Conservation (phyloP, 1,140 invertebrate genomes). For the Drosophila pachea region DNA sequence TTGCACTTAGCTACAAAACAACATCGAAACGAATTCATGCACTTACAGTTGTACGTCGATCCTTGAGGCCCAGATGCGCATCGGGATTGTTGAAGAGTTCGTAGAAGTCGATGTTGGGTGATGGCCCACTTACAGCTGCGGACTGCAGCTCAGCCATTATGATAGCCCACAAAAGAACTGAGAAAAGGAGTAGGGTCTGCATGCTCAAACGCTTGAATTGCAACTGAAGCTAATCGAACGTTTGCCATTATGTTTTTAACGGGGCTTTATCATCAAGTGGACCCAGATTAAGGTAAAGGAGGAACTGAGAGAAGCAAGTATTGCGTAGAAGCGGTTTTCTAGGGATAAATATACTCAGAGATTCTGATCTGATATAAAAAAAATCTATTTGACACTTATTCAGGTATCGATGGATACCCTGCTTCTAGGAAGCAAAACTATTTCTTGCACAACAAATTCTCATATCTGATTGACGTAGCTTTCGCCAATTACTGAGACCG, state of each 20-base stretch:
- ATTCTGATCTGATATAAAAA: not conserved
- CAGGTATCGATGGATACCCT: too few relatives aligned
- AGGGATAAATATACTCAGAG: too few relatives aligned
- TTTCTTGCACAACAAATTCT: conserved; percentile 14
- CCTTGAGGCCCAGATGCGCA: conserved; percentile 41
- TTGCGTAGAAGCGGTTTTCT: not conserved
- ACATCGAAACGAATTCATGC: too few relatives aligned
- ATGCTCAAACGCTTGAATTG: conserved; percentile 16
- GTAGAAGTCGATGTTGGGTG: conserved; percentile 50
- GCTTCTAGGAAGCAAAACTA: conserved; percentile 19
- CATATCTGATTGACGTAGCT: conserved; percentile 8
- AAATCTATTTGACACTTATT: not conserved
- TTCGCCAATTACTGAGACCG: not conserved
- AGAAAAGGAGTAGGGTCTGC: conserved; percentile 13
- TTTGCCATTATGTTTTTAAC: conserved; percentile 9
- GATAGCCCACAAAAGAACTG: conserved; percentile 13
- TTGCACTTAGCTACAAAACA: not conserved
- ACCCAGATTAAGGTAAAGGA: conserved; percentile 3
- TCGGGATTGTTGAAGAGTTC: conserved; percentile 56
- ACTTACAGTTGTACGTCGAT: conserved; percentile 45
- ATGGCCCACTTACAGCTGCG: conserved; percentile 23
- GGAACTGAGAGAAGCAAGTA: conserved; percentile 12
- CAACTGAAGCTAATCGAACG: not conserved
- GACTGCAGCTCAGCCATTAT: not conserved
- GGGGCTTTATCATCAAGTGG: conserved; percentile 17